A percentile compares a stretch with the other conserved stretches of the same genome.
phyloP scores from a whole-genome alignment of 2,797 vertebrate species.

The Florisuga fusca region DNA sequence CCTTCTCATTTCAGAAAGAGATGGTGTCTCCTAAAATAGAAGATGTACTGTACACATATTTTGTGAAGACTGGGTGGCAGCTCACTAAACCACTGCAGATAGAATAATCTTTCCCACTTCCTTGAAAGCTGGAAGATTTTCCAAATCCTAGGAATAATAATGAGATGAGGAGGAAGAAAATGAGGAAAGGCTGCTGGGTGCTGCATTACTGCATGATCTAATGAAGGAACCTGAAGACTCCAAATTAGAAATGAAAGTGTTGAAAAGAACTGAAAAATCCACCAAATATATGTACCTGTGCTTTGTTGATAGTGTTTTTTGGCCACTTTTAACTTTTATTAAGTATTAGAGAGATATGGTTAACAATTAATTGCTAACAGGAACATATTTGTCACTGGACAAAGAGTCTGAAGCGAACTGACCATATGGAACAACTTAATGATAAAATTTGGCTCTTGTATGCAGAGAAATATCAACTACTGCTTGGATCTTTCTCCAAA shows the following conservation, averaged over 20 bases:
- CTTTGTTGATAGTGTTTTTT: neutral
- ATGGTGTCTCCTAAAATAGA: neutral
- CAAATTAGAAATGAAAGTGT: neutral
- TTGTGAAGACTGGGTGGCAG: neutral
- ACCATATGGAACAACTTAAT: neutral
- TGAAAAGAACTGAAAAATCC: neutral
- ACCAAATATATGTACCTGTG: neutral
- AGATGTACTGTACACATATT: neutral
- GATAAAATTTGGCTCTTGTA: neutral
- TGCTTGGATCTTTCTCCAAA: neutral
- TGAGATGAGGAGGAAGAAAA: neutral
- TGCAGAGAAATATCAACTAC: neutral
- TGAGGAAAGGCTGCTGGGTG: neutral
- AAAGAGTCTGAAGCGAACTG: neutral
- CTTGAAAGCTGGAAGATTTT: neutral
- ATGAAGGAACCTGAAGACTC: neutral
- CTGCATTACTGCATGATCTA: rapidly evolving
- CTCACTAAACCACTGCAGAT: neutral
- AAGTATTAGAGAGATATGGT: neutral
- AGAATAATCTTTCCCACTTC: neutral
- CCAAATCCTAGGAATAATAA: neutral
- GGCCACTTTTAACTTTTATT: neutral
- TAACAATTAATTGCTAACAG: neutral
- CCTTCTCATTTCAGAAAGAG: neutral
- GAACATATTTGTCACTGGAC: neutral